Evolutionary conservation across 2,888 invertebrate genomes (phyloP).

Genomic region (Nasonia oneida): DNA sequence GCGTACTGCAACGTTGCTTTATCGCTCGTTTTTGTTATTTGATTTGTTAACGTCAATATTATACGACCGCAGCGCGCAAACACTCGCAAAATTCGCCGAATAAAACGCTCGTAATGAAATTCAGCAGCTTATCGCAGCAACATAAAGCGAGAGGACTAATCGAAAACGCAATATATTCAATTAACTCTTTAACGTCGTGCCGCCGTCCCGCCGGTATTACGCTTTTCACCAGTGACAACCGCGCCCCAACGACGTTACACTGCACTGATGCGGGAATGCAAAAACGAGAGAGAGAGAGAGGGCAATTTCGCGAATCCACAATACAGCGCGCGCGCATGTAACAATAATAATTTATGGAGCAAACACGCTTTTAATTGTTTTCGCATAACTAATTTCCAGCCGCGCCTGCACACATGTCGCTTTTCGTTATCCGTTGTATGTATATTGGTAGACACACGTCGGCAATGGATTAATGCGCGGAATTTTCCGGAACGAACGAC

Average conservation of each 20-base stretch:
- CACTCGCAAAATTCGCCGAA: not conserved
- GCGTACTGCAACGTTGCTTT: too few species aligned
- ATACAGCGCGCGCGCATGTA: not conserved
- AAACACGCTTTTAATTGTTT: constrained; percentile 12
- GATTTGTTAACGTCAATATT: too few species aligned
- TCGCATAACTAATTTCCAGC: not conserved
- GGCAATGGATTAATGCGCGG: not conserved
- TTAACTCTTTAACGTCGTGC: not conserved
- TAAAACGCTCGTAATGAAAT: not conserved
- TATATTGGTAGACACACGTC: not conserved
- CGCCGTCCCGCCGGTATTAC: not conserved
- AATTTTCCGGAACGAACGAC: too few species aligned
- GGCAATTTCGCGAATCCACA: not conserved
- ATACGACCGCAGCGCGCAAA: too few species aligned
- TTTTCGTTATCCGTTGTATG: not conserved
- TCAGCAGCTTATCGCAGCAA: not conserved
- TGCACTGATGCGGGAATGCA: not conserved
- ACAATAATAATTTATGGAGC: not conserved
- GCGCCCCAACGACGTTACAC: not conserved
- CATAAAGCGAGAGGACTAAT: not conserved
- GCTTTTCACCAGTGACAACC: not conserved
- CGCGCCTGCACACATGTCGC: not conserved
- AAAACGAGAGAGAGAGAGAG: not conserved
- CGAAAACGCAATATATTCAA: not conserved
- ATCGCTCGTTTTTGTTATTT: too few species aligned